Percentiles rank a stretch among this genome's conserved stretches.
phyloP scores from a whole-genome alignment of 2,113 vertebrate species.

The Oreotragus oreotragus region DNA sequence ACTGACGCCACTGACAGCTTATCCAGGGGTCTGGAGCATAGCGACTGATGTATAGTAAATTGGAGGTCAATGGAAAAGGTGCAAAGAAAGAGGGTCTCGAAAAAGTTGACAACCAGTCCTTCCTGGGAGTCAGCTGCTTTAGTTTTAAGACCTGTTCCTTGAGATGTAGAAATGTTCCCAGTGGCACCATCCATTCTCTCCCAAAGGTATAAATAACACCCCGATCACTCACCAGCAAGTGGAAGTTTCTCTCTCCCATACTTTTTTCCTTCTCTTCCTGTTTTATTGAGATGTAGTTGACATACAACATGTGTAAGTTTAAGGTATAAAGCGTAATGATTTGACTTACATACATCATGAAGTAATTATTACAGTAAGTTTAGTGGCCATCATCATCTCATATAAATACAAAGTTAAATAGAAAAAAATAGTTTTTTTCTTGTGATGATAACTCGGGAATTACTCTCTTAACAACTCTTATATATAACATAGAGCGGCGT shows the following conservation, averaged over 20 bases:
- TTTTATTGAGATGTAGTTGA: neutral
- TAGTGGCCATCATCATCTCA: neutral
- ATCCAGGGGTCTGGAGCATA: constrained; percentile 18
- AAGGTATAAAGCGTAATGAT: neutral
- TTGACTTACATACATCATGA: neutral
- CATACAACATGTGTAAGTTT: neutral
- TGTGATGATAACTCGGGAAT: neutral
- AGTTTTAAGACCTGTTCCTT: constrained; percentile 24
- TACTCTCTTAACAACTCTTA: neutral
- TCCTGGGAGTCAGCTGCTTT: neutral
- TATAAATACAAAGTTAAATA: neutral
- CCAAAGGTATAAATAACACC: neutral
- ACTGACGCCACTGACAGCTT: constrained; percentile 35
- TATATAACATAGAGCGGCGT: neutral
- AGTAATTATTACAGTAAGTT: neutral
- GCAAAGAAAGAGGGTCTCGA: constrained; percentile 47
- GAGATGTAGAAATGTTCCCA: neutral
- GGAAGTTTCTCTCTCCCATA: neutral
- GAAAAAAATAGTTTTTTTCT: neutral
- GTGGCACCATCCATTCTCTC: neutral
- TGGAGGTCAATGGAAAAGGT: constrained; percentile 44
- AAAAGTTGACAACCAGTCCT: neutral
- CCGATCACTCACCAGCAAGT: neutral
- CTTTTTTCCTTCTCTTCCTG: neutral
- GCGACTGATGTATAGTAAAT: constrained; percentile 43